Conservation (phyloP, 2,113 vertebrate genomes). For the Vireo altiloquus region DNA sequence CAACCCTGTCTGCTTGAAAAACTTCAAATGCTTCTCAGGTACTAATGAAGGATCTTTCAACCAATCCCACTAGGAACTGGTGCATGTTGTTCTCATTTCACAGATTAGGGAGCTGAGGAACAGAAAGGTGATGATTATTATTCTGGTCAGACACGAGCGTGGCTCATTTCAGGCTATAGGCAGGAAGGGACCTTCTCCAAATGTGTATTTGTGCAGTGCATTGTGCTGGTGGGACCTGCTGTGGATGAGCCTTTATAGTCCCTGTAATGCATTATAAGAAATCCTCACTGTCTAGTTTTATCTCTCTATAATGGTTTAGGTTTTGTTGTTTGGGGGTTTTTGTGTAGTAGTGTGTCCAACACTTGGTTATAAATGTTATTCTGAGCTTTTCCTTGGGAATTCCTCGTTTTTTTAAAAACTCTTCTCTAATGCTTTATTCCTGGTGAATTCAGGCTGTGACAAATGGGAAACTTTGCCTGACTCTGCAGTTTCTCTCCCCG, state of each 20-base stretch:
- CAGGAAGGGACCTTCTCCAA: not conserved
- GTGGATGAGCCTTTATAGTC: not conserved
- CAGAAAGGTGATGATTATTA: not conserved
- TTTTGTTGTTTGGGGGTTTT: no score
- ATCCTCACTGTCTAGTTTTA: not conserved
- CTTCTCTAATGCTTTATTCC: not conserved
- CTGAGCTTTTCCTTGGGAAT: not conserved
- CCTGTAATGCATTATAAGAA: not conserved
- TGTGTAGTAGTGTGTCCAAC: not conserved
- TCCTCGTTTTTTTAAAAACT: not conserved
- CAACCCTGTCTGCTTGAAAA: not conserved
- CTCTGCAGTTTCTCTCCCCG: not conserved
- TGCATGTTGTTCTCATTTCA: not conserved
- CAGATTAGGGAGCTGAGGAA: not conserved
- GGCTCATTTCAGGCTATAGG: not conserved
- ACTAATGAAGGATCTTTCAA: not conserved
- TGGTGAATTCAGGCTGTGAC: not conserved
- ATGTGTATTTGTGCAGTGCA: rapidly evolving
- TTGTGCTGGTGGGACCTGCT: not conserved
- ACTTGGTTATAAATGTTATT: not conserved
- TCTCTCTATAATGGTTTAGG: not conserved
- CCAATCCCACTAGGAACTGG: rapidly evolving
- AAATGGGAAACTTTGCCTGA: constrained; percentile 7
- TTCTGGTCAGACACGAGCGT: not conserved
- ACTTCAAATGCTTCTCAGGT: not conserved